Percentiles rank a stretch among this genome's conserved stretches.
These are phyloP conservation scores for Gnathonemus echidnorhynchus DNA, from an alignment of 2,113 vertebrate genomes.

Conservation along the genomic window DNA sequence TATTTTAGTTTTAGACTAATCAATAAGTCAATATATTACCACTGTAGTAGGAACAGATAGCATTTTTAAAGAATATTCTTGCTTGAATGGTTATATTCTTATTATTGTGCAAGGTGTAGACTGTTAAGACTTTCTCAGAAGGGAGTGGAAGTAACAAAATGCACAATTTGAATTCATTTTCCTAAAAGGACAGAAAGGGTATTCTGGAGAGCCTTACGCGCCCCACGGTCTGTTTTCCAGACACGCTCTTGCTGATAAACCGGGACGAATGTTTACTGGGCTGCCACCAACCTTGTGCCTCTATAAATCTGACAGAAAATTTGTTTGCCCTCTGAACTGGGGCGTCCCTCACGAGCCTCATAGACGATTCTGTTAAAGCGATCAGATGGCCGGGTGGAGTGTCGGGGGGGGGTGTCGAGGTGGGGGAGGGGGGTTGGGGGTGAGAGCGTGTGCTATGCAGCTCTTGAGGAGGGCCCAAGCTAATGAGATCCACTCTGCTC, in stretches of 20 bases:
- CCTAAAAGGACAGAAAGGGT: not conserved
- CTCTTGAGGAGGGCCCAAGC: conserved; percentile 25
- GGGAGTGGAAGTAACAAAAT: not conserved
- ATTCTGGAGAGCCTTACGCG: not conserved
- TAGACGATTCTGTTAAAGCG: conserved; percentile 53
- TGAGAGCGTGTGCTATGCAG: not conserved
- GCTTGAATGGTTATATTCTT: not conserved
- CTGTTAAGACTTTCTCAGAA: not conserved
- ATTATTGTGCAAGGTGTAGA: not conserved
- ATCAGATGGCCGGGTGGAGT: conserved; percentile 38
- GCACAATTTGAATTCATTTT: not conserved
- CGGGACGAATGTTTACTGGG: conserved; percentile 40
- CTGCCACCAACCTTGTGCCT: conserved; percentile 51
- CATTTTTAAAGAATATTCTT: not conserved
- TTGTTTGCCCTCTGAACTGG: conserved; percentile 63
- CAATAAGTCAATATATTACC: not conserved
- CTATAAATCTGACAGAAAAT: conserved; percentile 60
- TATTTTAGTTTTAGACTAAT: not conserved
- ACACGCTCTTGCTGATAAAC: conserved; percentile 27
- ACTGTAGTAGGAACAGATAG: not conserved
- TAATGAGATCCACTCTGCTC: conserved; percentile 50
- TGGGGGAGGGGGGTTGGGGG: not conserved
- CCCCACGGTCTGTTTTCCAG: not conserved
- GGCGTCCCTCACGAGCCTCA: conserved; percentile 43
- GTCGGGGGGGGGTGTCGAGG: not conserved